Percentiles rank a stretch among this genome's conserved stretches.
phyloP scores from a whole-genome alignment of 92 coral and sea anemone species.

The Porites lobata region DNA sequence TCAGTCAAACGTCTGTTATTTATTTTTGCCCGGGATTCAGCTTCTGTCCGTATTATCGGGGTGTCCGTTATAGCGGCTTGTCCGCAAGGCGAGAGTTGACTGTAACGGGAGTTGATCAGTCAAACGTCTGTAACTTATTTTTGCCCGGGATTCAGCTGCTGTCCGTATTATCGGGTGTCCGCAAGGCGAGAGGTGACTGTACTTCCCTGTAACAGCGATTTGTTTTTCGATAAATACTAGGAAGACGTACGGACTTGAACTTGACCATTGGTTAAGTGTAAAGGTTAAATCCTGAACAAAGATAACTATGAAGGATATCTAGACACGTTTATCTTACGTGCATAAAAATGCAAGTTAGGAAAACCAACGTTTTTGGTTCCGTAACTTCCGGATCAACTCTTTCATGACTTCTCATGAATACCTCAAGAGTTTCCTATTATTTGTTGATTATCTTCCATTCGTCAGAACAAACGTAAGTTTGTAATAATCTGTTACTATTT shows the following conservation, averaged over 20 bases:
- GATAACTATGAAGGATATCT: neutral
- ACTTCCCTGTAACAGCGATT: no score
- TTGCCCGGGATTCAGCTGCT: no score
- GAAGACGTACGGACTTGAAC: neutral
- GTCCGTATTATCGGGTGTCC: no score
- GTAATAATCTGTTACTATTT: constrained; percentile 38
- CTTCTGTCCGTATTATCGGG: no score
- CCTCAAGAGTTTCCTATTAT: constrained; percentile 26
- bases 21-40: no score
- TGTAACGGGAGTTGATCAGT: no score
- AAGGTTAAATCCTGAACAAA: neutral
- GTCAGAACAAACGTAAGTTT: constrained; percentile 25
- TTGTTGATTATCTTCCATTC: constrained; percentile 23
- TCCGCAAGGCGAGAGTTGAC: no score
- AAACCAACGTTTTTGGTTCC: neutral
- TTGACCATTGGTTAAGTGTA: neutral
- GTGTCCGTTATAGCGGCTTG: no score
- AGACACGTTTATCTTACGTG: neutral
- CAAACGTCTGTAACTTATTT: no score
- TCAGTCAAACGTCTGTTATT: no score
- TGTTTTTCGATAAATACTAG: neutral
- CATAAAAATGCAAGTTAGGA: neutral
- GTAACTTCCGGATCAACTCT: constrained; percentile 24
- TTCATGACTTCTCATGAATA: neutral
- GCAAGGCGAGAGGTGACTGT: no score